Percentiles rank a stretch among this genome's conserved stretches.
Evolutionary conservation across 2,888 invertebrate genomes (phyloP).

Genomic region (Meganola albula): DNA sequence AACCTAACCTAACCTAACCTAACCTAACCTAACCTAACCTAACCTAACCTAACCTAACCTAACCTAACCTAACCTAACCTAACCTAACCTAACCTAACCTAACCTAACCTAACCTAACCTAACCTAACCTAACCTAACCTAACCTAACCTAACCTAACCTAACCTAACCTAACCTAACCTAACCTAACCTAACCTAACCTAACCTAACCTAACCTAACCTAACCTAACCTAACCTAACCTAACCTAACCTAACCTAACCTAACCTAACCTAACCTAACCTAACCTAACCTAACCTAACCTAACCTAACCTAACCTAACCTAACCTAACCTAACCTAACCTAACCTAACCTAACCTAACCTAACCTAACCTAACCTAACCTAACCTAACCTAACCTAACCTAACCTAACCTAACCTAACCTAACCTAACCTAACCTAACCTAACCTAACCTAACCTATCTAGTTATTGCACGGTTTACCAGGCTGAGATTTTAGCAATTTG

Average conservation of each 20-base stretch:
- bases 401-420: constrained; percentile 7
- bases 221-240: constrained; percentile 9
- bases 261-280: constrained; percentile 9
- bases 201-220: constrained; percentile 9
- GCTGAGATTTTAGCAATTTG: no score
- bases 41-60: constrained; percentile 9
- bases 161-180: constrained; percentile 9
- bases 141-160: constrained; percentile 9
- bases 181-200: constrained; percentile 9
- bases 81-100: constrained; percentile 7
- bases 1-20: constrained; percentile 10
- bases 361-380: constrained; percentile 8
- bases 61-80: constrained; percentile 7
- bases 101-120: constrained; percentile 7
- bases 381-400: constrained; percentile 9
- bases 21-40: constrained; percentile 7
- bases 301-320: constrained; percentile 9
- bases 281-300: constrained; percentile 9
- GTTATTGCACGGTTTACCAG: no score
- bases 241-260: constrained; percentile 9
- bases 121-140: constrained; percentile 14
- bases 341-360: constrained; percentile 9
- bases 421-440: constrained; percentile 6
- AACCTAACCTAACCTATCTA: constrained; percentile 9
- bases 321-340: constrained; percentile 9